A percentile compares a stretch with the other conserved stretches of the same genome.
Conservation (phyloP, 2,113 vertebrate species). For the Colossoma macropomum region DNA sequence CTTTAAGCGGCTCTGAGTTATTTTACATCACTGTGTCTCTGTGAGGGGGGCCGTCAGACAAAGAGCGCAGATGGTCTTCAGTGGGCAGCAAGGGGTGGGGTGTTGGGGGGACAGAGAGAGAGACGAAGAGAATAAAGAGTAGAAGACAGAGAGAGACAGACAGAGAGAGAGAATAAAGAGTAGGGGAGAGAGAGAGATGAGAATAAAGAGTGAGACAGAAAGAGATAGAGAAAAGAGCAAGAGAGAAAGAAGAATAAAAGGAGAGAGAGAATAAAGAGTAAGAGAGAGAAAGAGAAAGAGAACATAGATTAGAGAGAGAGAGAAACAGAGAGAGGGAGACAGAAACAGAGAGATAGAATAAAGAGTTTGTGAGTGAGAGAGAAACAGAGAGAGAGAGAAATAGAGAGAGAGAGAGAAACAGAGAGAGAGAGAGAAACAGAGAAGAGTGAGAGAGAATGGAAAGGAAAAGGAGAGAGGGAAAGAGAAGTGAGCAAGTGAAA, state of each 20-base stretch:
- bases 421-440: too few relatives aligned
- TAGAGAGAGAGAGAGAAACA: too few relatives aligned
- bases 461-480: slow-evolving; percentile 48
- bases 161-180: neutral
- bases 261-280: slow-evolving; percentile 6
- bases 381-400: too few relatives aligned
- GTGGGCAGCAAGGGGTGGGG: slow-evolving; percentile 13
- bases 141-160: too few relatives aligned
- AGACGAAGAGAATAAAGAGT: neutral
- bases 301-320: too few relatives aligned
- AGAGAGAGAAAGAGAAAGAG: neutral
- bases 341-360: too few relatives aligned
- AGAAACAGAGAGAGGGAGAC: slow-evolving; percentile 48
- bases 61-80: slow-evolving; percentile 44
- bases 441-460: too few relatives aligned
- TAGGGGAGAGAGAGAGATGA: slow-evolving; percentile 6
- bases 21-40: neutral
- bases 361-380: too few relatives aligned
- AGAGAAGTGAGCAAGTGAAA: too few relatives aligned
- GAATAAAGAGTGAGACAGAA: slow-evolving; percentile 28
- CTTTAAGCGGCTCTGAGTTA: neutral
- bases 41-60: slow-evolving; percentile 33
- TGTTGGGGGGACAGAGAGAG: slow-evolving; percentile 17
- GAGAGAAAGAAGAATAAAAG: slow-evolving; percentile 46
- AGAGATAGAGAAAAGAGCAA: slow-evolving; percentile 24